Evolutionary conservation across 2,113 vertebrate genomes (phyloP), one percentile per base, ranked within the genome.

Genomic region (Pachycephala philippinensis): DNA sequence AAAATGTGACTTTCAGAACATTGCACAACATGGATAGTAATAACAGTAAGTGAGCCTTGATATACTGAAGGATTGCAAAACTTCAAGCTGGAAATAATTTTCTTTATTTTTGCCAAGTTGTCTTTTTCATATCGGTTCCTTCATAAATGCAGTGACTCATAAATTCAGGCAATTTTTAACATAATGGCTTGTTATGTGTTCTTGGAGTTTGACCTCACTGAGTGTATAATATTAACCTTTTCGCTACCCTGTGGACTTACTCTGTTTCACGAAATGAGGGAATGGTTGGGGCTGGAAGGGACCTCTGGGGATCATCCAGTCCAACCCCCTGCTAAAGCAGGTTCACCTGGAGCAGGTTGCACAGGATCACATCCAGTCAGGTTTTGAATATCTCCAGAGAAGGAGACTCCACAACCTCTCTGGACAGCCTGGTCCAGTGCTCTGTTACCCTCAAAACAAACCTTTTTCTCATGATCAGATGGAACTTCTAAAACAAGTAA

Each of bases 101-200:
- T 84, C 93, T 89, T 76, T 87, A 82, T 84, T 95, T 97, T 92
- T 94, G 90, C 93, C 96, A 97, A 96, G 66, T 92, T 96, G 80
- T 92, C 93, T 96, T 96, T 97, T 95, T 96, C 92, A 84, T 79
- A 94, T 94, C 45, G 19, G 89, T 97, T 95, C 96, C 87, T 96
- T 93, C 92, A 96, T 95, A 95, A 95, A 95, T 85, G 65, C 84
- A 54, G 91, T 97, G 97, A 97, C 91, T 97, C 97, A 97, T 96
- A 76, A 97, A 89, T 90, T 94, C 84, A 95, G 94, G 96, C 95
- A 96, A 84, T 91, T 78, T 97, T 94, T 96, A 93, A 80, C 91
- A 97, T 94, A 93, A 96, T 95, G 92, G 80, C 64, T 95, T 97
- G 93, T 96, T 97, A 92, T 96, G 90, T 95, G 86, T 96, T 96